Conservation (phyloP, 2,797 vertebrate species). For the Takifugu ocellatus region DNA sequence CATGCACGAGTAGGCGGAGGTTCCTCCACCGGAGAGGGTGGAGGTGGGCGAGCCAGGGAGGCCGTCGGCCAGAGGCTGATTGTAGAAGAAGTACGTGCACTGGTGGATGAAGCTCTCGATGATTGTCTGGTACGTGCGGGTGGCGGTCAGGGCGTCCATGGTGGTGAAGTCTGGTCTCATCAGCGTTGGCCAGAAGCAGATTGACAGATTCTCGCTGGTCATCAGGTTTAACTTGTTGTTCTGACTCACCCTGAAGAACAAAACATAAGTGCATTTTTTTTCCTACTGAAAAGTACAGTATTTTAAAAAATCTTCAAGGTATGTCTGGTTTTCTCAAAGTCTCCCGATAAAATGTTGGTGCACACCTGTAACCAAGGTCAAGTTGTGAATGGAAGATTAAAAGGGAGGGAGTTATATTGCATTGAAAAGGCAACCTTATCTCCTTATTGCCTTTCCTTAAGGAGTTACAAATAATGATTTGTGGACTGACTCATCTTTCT, state of each 20-base stretch:
- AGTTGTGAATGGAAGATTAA: no score
- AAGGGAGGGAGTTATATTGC: no score
- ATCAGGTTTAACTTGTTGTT: constrained; percentile 87
- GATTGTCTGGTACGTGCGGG: constrained; percentile 96
- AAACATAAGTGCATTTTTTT: neutral
- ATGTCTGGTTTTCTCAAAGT: neutral
- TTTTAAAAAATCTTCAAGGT: neutral
- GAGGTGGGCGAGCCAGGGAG: constrained; percentile 72
- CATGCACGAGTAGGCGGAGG: constrained; percentile 69
- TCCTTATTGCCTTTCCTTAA: no score
- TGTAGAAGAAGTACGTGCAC: constrained; percentile 90
- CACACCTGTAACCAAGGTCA: no score
- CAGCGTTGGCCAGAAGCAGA: constrained; percentile 95
- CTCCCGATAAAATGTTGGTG: neutral
- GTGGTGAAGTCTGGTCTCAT: constrained; percentile 94
- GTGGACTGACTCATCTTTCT: neutral
- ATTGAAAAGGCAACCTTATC: no score
- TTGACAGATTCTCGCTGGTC: constrained; percentile 95
- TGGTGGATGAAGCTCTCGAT: constrained; percentile 94
- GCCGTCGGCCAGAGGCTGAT: constrained; percentile 76
- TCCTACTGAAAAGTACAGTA: neutral
- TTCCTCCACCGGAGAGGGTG: constrained; percentile 45
- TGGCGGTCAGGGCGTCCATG: constrained; percentile 93
- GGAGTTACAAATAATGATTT: no score
- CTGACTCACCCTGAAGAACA: constrained; percentile 83